Conservation (phyloP, 2,888 invertebrate species). For the Troides helena region DNA sequence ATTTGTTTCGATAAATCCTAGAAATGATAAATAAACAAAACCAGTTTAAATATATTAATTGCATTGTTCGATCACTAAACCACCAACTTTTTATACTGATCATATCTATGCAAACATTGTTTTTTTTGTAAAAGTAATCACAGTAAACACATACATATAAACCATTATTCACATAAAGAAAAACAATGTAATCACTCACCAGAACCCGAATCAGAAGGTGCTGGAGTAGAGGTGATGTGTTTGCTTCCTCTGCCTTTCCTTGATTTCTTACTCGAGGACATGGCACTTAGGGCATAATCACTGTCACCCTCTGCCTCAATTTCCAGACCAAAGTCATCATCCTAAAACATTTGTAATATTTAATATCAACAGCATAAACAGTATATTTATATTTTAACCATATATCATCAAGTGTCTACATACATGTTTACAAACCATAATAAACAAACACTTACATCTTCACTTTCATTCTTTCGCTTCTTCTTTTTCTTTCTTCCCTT, state of each 20-base stretch:
- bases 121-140: too few relatives aligned
- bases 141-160: too few relatives aligned
- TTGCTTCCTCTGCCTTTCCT: conserved; percentile 79
- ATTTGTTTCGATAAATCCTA: background rate
- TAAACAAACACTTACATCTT: conserved; percentile 79
- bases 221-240: conserved; percentile 69
- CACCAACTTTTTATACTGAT: too few relatives aligned
- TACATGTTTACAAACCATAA: background rate
- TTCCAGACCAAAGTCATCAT: conserved; percentile 85
- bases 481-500: conserved; percentile 97
- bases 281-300: conserved; percentile 82
- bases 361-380: background rate
- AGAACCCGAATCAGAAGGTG: conserved; percentile 67
- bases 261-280: conserved; percentile 83
- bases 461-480: conserved; percentile 95
- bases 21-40: background rate
- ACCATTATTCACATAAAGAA: background rate
- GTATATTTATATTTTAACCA: background rate
- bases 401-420: background rate
- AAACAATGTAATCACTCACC: conserved; percentile 46
- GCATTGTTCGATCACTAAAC: too few relatives aligned
- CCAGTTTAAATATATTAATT: too few relatives aligned
- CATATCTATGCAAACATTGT: too few relatives aligned
- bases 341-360: conserved; percentile 63
- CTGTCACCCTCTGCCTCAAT: conserved; percentile 85